phyloP scores from a whole-genome alignment of 2,797 vertebrate genomes.

The Loris lydekkerianus region DNA sequence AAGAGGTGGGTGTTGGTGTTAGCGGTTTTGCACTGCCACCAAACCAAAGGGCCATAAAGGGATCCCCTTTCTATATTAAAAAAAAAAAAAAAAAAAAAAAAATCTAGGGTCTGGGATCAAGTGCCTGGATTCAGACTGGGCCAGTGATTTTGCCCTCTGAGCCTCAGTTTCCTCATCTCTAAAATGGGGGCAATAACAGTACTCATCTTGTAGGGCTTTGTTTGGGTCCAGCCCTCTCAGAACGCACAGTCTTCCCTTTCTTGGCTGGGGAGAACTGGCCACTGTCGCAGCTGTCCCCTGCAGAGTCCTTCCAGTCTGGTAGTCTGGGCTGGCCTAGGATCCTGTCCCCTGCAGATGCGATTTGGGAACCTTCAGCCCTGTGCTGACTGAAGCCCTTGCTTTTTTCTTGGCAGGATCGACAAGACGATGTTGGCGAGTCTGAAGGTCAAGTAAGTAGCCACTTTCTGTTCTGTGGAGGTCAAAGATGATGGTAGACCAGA shows the following conservation, averaged over 20 bases:
- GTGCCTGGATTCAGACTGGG: neutral
- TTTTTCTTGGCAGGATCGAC: constrained; percentile 94
- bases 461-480: constrained; percentile 70
- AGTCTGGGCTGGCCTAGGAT: neutral
- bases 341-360: neutral
- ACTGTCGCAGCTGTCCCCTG: neutral
- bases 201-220: fast-evolving
- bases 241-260: neutral
- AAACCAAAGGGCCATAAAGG: too few relatives aligned
- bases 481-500: neutral
- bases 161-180: constrained; percentile 4
- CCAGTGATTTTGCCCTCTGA: neutral
- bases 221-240: neutral
- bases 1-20: too few relatives aligned
- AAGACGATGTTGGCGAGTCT: constrained; percentile 94
- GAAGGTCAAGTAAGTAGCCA: constrained; percentile 94
- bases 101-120: neutral
- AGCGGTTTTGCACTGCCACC: too few relatives aligned
- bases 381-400: constrained; percentile 54
- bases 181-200: neutral
- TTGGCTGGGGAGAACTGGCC: neutral
- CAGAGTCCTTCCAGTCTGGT: neutral
- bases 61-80: too few relatives aligned
- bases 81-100: too few relatives aligned
- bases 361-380: neutral